phyloP scores from a whole-genome alignment of 2,888 invertebrate species.

The Drosophila mercatorum region DNA sequence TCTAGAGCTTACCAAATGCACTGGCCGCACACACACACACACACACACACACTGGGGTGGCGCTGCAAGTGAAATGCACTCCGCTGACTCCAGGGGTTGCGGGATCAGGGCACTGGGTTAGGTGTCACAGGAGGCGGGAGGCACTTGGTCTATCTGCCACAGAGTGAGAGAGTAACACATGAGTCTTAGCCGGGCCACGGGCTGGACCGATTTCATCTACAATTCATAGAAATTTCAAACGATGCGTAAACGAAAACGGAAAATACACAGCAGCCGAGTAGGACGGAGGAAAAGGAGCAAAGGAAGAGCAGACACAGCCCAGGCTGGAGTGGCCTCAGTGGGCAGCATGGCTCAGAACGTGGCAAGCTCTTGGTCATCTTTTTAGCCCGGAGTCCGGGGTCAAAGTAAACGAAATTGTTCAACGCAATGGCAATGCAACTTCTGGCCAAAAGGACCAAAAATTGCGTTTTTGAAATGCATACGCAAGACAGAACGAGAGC shows the following conservation, averaged over 20 bases:
- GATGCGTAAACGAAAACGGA: conserved; percentile 82
- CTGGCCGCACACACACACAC: conserved; percentile 17
- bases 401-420: conserved; percentile 69
- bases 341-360: conserved; percentile 25
- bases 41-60: not conserved
- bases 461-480: conserved; percentile 75
- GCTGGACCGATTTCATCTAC: conserved; percentile 83
- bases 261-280: conserved; percentile 60
- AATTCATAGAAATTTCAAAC: conserved; percentile 83
- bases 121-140: conserved; percentile 21
- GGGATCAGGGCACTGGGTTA: conserved; percentile 33
- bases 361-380: conserved; percentile 39
- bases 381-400: conserved; percentile 39
- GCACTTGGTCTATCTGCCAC: conserved; percentile 41
- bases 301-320: not conserved
- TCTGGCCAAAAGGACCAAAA: conserved; percentile 57
- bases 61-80: conserved; percentile 77
- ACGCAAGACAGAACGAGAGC: conserved; percentile 11
- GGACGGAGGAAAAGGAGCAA: not conserved
- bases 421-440: conserved; percentile 57
- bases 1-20: conserved; percentile 79
- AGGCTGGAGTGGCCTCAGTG: not conserved
- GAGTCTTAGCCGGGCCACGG: conserved; percentile 73
- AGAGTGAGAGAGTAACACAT: conserved; percentile 66
- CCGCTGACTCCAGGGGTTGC: conserved; percentile 55